Conservation (phyloP, 1,140 invertebrate genomes). For the Drosophila sulfurigaster region DNA sequence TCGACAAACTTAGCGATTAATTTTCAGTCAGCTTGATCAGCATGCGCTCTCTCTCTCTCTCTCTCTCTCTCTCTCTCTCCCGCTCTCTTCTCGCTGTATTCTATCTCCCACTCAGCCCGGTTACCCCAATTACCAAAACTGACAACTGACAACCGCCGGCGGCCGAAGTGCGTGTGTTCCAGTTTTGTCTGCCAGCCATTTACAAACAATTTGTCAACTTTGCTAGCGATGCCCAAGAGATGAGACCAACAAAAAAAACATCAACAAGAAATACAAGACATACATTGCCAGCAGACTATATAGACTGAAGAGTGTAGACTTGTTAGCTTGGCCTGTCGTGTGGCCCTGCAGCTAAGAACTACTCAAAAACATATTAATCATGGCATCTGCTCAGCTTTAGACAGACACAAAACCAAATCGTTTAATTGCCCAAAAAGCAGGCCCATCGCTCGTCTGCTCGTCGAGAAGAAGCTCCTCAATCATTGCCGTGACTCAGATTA, state of each 20-base stretch:
- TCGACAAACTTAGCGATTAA: slow-evolving; percentile 28
- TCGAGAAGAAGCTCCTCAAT: slow-evolving; percentile 11
- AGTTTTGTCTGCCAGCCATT: slow-evolving; percentile 78
- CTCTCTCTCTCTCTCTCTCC: not conserved
- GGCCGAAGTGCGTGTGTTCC: slow-evolving; percentile 73
- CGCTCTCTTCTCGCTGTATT: not conserved
- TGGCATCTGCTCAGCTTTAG: slow-evolving; percentile 51
- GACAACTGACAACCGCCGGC: slow-evolving; percentile 15
- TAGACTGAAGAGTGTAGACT: slow-evolving; percentile 11
- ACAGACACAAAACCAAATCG: slow-evolving; percentile 51
- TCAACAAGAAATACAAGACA: not conserved
- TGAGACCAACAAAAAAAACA: not conserved
- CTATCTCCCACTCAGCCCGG: slow-evolving; percentile 8
- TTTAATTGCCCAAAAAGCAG: slow-evolving; percentile 65
- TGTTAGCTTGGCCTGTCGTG: slow-evolving; percentile 49
- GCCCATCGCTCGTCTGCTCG: not conserved
- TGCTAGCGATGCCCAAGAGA: slow-evolving; percentile 19
- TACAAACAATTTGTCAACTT: slow-evolving; percentile 78
- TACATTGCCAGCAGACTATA: no score
- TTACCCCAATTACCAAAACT: slow-evolving; percentile 5
- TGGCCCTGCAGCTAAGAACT: slow-evolving; percentile 74
- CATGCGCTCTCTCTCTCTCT: not conserved
- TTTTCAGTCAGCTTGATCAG: slow-evolving; percentile 10
- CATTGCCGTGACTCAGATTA: slow-evolving; percentile 41
- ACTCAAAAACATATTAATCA: slow-evolving; percentile 83